Evolutionary conservation across 2,113 vertebrate genomes (phyloP), one percentile per base, ranked within the genome.

Genomic region (Pavo muticus): DNA sequence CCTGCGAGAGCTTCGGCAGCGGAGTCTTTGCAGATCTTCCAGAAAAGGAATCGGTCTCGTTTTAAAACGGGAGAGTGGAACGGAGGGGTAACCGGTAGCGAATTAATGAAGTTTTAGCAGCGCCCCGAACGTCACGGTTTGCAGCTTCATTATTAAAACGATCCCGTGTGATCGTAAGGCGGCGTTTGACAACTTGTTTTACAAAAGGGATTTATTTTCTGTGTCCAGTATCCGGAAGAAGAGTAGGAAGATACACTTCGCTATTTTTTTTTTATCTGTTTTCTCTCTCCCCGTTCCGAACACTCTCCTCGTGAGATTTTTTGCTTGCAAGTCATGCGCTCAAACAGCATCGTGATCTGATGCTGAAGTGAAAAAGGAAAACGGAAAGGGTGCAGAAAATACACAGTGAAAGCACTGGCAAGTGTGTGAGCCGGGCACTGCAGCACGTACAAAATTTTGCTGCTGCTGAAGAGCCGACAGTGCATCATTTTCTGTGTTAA

Each of bases 41-140:
- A 45, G 14, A 11, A 32, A 9, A 60, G 2, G 37, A 21, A 30
- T 3, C 14, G 20, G 1, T 2, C 12, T 37, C 4, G 5, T 25
- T 50, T 78, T 54, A 6, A n/a, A 80, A 88, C 14, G 2, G 16
- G 30, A 24, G 63, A 42, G 17, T 30, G 25, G 69, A 19, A 32
- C 20, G 27, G 8, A 1, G 21, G 17, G 2, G 23, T 17, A 39
- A 68, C 17, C 1, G 0, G 11, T 23, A 7, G 42, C 35, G 44
- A 65, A 6, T 54, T 47, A 11, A 8, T 2, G 50, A 19, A 12
- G 50, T 73, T 86, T 89, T 23, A 61, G 61, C 40, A 78, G 24
- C 21, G 35, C 79, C 54, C 8, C 16, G 15, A 52, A 32, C 64
- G 79, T 75, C 87, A 44, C 16, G 0, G 37, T 12, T 40, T 75